Conservation (phyloP, 2,113 vertebrate genomes). For the Misgurnus mizolepis region DNA sequence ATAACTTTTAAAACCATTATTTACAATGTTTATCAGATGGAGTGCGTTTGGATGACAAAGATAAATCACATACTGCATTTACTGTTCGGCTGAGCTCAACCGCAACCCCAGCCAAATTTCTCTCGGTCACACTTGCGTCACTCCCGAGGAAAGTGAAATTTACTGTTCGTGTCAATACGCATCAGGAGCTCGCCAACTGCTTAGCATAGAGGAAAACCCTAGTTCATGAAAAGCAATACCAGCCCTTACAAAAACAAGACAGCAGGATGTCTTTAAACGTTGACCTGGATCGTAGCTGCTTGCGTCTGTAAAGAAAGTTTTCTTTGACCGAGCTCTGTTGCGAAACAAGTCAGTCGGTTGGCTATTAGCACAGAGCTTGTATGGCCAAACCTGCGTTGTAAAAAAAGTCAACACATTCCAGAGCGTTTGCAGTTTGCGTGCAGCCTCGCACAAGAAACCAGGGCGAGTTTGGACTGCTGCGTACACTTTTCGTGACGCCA, state of each 20-base stretch:
- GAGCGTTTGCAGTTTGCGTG: neutral
- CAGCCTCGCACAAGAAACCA: neutral
- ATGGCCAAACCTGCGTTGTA: neutral
- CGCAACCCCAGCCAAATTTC: neutral
- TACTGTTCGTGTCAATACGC: neutral
- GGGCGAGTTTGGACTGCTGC: neutral
- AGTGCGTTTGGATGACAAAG: neutral
- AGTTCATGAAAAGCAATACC: neutral
- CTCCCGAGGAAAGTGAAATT: neutral
- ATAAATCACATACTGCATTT: constrained; percentile 15
- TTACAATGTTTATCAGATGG: neutral
- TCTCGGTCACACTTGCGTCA: constrained; percentile 27
- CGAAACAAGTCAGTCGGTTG: neutral
- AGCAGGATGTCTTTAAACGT: neutral
- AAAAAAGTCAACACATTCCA: constrained; percentile 21
- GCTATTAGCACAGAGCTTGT: no score
- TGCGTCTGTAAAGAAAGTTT: neutral
- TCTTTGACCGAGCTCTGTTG: neutral
- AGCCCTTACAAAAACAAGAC: constrained; percentile 1
- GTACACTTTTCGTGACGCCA: constrained; percentile 12
- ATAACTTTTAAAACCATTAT: neutral
- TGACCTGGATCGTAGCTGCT: neutral
- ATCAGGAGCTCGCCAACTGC: constrained; percentile 1
- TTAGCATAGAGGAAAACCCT: neutral
- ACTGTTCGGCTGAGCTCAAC: neutral